Percentiles rank a stretch among this genome's conserved stretches.
Evolutionary conservation across 1,140 invertebrate genomes (phyloP).

Genomic region (Pteromalus puparum): DNA sequence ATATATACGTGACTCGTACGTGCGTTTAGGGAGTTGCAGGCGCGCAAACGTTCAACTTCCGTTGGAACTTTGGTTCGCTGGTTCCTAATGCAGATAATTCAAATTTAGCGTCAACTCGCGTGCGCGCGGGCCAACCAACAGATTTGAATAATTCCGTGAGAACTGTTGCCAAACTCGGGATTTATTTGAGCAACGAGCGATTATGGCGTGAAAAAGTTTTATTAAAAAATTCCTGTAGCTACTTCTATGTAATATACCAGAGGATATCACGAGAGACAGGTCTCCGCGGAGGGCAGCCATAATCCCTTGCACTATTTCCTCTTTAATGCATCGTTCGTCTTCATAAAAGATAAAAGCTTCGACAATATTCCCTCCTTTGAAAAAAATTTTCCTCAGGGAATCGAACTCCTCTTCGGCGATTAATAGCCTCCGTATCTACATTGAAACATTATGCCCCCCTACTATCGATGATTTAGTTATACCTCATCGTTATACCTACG

Average conservation of each 20-base stretch:
- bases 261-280: background rate
- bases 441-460: background rate
- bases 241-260: background rate
- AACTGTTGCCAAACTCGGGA: background rate
- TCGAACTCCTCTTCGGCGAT: background rate
- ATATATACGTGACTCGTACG: background rate
- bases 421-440: constrained; percentile 5
- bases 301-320: background rate
- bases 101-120: constrained; percentile 23
- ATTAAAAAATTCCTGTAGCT: background rate
- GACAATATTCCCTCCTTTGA: background rate
- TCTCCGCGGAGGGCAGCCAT: background rate
- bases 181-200: background rate
- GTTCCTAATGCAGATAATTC: background rate
- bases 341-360: constrained; percentile 13
- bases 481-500: no score
- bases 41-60: constrained; percentile 8
- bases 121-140: background rate
- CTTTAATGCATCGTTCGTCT: constrained; percentile 2
- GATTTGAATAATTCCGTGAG: background rate
- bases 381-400: constrained; percentile 8
- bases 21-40: background rate
- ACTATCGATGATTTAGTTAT: background rate
- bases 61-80: background rate
- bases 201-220: background rate